Base-by-base conservation (phyloP, 64 coral and sea anemone species). In the Porites lutea region DNA sequence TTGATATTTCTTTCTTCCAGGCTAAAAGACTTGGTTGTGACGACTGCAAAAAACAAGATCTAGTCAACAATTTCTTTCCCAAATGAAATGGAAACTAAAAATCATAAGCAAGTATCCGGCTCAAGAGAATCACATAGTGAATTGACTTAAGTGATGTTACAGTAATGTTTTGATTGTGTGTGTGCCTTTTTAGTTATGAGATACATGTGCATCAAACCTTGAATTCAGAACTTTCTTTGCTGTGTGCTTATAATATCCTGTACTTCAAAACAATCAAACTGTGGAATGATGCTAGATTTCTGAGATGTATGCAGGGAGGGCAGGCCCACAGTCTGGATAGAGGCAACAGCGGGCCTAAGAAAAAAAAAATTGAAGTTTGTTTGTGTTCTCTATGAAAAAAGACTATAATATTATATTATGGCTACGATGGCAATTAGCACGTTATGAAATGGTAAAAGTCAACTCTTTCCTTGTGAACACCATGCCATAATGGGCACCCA, bases 21-120 rank as follows among this genome's bases (percentile, higher is more conserved):
- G n/a, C 80, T 13, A 96, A 96, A n/a, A 89, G 87, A 52, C 91
- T 98, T 68, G 97, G 79, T 6, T 65, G 74, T 78, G 91, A 91
- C 37, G 80, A 98, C 4, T 98, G 97, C 87, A 83, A 95, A 74
- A 90, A 87, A 13, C 71, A 72, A 77, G 91, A 93, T 16, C 86
- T 90, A 72, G 97, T 98, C 9, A 77, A 95, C 14, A 93, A 84
- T 59, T 71, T 98, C 55, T 96, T 98, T 85, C 77, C 90, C 91
- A 88, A 95, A 19, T 92, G 81, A 94, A 80, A 53, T 52, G 13
- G 15, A 74, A 74, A 45, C 3, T 44, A 46, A 3, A 3, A 47
- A 44, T 4, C 47, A 16, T 7, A 60, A 27, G 48, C 16, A 79
- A 57, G 16, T 1, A 54, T 12, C 13, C 8, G 43, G 5, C 46